Evolutionary conservation across 1,140 invertebrate genomes (phyloP).

Genomic region (Akabosia matsudoensis): DNA sequence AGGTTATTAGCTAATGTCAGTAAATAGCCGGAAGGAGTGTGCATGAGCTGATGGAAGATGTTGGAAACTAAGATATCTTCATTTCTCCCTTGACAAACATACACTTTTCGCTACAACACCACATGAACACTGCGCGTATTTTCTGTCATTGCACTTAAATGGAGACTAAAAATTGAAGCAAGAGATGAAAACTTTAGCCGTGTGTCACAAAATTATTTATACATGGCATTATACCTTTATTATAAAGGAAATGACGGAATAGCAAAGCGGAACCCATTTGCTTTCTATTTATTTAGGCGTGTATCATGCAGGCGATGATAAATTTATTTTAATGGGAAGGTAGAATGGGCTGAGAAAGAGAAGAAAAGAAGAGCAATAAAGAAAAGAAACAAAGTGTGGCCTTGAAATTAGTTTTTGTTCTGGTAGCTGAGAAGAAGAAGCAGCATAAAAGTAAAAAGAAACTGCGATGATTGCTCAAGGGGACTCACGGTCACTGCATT

Average conservation of each 20-base stretch:
- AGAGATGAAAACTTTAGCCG: too few relatives aligned
- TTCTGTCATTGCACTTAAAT: too few relatives aligned
- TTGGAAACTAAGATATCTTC: not conserved
- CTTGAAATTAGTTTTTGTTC: not conserved
- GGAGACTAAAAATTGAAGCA: too few relatives aligned
- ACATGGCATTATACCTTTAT: too few relatives aligned
- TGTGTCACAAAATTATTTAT: too few relatives aligned
- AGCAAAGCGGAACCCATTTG: too few relatives aligned
- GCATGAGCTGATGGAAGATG: not conserved
- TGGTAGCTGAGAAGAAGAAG: too few relatives aligned
- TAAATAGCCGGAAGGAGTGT: not conserved
- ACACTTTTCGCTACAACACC: not conserved
- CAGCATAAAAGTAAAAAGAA: not conserved
- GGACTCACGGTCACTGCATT: not conserved
- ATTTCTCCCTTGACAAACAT: not conserved
- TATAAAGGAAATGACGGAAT: too few relatives aligned
- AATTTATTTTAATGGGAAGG: not conserved
- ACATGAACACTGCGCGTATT: too few relatives aligned
- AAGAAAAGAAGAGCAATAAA: not conserved
- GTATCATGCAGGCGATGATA: not conserved
- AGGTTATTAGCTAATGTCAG: not conserved
- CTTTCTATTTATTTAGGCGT: too few relatives aligned
- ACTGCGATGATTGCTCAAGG: slow-evolving; percentile 5
- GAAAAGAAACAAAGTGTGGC: not conserved
- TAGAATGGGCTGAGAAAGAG: not conserved